Base-by-base conservation (phyloP, 2,113 vertebrate species). In the Alaudala cheleensis region DNA sequence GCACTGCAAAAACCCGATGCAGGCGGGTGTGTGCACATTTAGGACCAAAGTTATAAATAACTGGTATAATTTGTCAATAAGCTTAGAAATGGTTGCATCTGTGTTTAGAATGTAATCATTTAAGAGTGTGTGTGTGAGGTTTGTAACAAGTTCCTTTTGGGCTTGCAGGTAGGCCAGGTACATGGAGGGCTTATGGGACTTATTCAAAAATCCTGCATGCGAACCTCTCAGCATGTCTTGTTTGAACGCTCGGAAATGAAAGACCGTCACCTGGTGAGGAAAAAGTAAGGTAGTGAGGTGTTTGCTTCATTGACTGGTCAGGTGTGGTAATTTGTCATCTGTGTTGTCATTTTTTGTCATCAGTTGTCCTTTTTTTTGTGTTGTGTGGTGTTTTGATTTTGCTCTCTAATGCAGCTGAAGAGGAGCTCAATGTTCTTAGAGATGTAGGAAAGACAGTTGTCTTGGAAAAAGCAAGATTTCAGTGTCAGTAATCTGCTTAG, bases 221-320 rank as follows among this genome's bases (percentile, higher is more conserved):
- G 95, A 93, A 98, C 98, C 13, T 98, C 97, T 93, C 99, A 98
- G 66, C 99, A 99, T 19, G 97, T 99, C 51, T 98, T 99, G 98
- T 99, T 99, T 94, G 99, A 99, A 94, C 98, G 99, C 90, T 99
- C 98, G 1, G 99, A 99, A 98, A 98, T 99, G 97, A 99, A 98
- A 90, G 99, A 99, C 92, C 98, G 98, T 39, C 98, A 98, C 37
- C 92, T 99, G 13, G 99, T 99, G 92, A 98, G 98, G 94, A 98
- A 97, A 97, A 98, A 98, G 99, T 99, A 97, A 96, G 64, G 66
- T 74, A 64, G 54, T 44, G 90, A 86, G n/a, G 6, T 80, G 15
- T 42, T 78, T 53, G 25, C 47, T 92, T 78, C 37, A 33, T 69
- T 92, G 42, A 67, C 81, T 37, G 5, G 0, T 70, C 56, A 70